Conservation (phyloP, 2,888 invertebrate species). For the Acrobasis consociella region DNA sequence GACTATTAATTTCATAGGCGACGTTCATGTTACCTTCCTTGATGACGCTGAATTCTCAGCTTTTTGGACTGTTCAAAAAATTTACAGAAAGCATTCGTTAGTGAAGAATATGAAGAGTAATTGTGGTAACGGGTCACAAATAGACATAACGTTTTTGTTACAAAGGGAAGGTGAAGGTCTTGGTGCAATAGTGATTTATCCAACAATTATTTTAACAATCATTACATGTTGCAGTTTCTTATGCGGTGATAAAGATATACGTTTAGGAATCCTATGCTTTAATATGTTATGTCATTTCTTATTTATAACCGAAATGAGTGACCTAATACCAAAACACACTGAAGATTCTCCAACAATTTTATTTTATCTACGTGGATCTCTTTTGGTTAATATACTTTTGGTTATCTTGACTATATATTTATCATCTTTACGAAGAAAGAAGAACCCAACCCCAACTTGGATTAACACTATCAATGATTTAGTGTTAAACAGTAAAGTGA, state of each 20-base stretch:
- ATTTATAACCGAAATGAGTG: conserved; percentile 16
- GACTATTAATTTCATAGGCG: not conserved
- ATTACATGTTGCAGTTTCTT: conserved; percentile 32
- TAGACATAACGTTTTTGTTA: conserved; percentile 28
- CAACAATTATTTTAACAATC: conserved; percentile 32
- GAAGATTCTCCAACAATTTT: conserved; percentile 18
- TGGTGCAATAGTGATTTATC: conserved; percentile 33
- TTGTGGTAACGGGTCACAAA: not conserved
- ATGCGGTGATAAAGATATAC: conserved; percentile 29
- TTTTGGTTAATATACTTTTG: conserved; percentile 4
- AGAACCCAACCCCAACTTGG: not conserved
- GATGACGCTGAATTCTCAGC: conserved; percentile 9
- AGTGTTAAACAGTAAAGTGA: not conserved
- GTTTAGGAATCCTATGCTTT: conserved; percentile 33
- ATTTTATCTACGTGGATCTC: conserved; percentile 1
- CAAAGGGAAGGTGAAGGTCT: conserved; percentile 31
- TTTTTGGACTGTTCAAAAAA: conserved; percentile 40
- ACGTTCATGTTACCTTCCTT: not conserved
- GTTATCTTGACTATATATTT: conserved; percentile 20
- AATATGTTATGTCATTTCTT: conserved; percentile 36
- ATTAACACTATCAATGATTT: not conserved
- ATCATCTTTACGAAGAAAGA: conserved; percentile 7
- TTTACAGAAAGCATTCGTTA: not conserved
- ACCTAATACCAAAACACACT: conserved; percentile 24
- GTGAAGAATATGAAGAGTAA: not conserved